Evolutionary conservation across 1,140 invertebrate genomes (phyloP).

Genomic region (Mamestra configurata): DNA sequence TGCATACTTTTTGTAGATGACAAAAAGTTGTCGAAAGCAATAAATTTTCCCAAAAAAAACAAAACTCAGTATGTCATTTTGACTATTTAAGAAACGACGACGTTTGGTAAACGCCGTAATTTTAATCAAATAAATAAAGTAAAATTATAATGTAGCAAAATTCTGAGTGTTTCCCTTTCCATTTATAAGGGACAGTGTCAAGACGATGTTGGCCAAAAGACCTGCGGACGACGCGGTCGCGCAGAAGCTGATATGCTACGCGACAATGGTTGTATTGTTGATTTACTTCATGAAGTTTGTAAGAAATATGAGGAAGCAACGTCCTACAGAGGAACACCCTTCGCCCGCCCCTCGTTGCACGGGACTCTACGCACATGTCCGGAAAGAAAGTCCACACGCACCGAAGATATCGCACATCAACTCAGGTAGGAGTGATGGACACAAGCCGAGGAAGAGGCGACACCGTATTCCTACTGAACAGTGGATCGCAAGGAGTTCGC

Average conservation of each 20-base stretch:
- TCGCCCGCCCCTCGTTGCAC: neutral
- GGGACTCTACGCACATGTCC: neutral
- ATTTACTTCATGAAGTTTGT: slow-evolving; percentile 53
- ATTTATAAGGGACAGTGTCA: slow-evolving; percentile 7
- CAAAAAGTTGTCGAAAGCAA: neutral
- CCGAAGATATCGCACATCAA: neutral
- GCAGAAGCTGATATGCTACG: slow-evolving; percentile 53
- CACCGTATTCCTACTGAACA: slow-evolving; percentile 42
- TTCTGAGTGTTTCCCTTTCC: neutral
- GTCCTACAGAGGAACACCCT: neutral
- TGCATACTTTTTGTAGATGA: neutral
- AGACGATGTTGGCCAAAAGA: slow-evolving; percentile 49
- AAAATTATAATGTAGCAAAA: slow-evolving; percentile 35
- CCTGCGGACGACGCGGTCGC: slow-evolving; percentile 32
- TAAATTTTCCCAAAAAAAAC: neutral
- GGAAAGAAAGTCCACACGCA: neutral
- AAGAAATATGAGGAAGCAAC: slow-evolving; percentile 35
- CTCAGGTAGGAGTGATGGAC: neutral
- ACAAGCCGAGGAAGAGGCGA: slow-evolving; percentile 41
- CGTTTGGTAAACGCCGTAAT: neutral
- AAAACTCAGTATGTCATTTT: neutral
- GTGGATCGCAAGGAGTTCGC: slow-evolving; percentile 28
- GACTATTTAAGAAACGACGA: neutral
- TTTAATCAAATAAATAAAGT: slow-evolving; percentile 11
- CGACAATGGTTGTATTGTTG: slow-evolving; percentile 47